These are phyloP conservation scores for Tupaia chinensis DNA, from an alignment of 2,113 vertebrate species.

Conservation along the genomic window DNA sequence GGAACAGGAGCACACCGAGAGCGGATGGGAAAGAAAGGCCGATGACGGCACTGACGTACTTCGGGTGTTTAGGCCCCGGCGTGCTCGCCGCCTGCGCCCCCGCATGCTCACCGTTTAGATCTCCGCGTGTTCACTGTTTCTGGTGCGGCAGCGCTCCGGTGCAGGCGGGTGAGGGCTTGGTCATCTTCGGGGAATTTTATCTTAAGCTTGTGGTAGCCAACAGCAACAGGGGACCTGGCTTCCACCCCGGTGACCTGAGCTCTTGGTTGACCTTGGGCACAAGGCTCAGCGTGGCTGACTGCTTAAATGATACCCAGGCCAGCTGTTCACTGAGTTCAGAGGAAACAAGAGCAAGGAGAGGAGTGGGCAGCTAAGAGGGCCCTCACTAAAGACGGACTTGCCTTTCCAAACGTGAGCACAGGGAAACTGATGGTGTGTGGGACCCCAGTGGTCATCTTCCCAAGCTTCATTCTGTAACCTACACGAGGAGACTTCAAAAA, in stretches of 20 bases:
- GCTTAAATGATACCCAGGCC: slow-evolving; percentile 48
- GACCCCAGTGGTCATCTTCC: background rate
- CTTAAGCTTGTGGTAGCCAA: slow-evolving; percentile 54
- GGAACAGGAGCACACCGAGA: slow-evolving; percentile 76
- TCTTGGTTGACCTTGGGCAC: slow-evolving; percentile 62
- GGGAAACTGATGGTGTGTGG: background rate
- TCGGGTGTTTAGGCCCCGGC: slow-evolving; percentile 82
- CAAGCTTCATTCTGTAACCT: background rate
- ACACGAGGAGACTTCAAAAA: too few relatives aligned
- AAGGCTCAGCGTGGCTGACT: slow-evolving; percentile 47
- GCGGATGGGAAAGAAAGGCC: slow-evolving; percentile 82
- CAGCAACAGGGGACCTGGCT: slow-evolving; percentile 66
- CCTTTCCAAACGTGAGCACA: background rate
- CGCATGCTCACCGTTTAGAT: slow-evolving; percentile 82
- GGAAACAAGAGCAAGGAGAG: background rate
- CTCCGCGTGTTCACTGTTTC: slow-evolving; percentile 83
- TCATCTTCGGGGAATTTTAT: slow-evolving; percentile 68
- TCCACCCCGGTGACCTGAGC: slow-evolving; percentile 65
- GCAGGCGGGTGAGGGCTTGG: too few relatives aligned
- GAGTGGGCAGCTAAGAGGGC: background rate
- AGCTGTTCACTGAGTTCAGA: slow-evolving; percentile 3
- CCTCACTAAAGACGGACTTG: background rate
- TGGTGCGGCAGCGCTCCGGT: slow-evolving; percentile 76
- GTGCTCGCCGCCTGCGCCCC: background rate
- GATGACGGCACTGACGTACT: slow-evolving; percentile 81